Base-by-base conservation (phyloP, 1,140 invertebrate genomes). In the Drosophila albomicans region DNA sequence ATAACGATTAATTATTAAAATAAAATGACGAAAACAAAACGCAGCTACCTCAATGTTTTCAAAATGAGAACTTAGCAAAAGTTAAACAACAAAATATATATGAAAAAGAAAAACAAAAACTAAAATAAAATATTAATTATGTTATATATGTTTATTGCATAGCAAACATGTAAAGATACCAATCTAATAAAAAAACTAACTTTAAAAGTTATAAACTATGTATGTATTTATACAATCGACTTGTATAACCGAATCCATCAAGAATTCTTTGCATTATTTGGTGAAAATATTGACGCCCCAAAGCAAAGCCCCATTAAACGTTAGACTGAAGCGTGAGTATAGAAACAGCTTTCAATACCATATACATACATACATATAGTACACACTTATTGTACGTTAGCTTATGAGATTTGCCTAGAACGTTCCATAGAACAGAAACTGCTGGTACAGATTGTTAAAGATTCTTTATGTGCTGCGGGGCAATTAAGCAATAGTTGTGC, bases 101-200 rank as follows among this genome's bases (percentile, higher is more conserved):
- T 35, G 54, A 45, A 56, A 45, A 3, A 20, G 2, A 20, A 20
- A 25, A 25, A 25, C 20, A 3, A 25, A 45, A 46, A 56, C n/a
- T 54, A 15, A 35, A 79, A 38, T 67, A 62, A 69, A 58, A 58
- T 69, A 65, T 68, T 51, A 64, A 67, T 74, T 38, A 63, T 78
- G 75, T 81, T 74, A 68, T 67, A 81, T 78, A 81, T 85, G 78
- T 85, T 81, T 84, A 84, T 84, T 84, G 81, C 81, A 81, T 86
- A 86, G 82, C 82, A 85, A 86, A 85, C 49, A 65, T 85, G 82
- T 86, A 78, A 78, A 70, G 43, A 61, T 56, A 75, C 38, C 38
- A 69, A 75, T 35, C 61, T 65, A 84, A 84, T 81, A 85, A 54
- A 85, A 80, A 82, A 80, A 20, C 35, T 25, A 86, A 85, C 82